A percentile compares a stretch with the other conserved stretches of the same genome.
Evolutionary conservation across 2,888 invertebrate species (phyloP).

Genomic region (Morpho deidamia): DNA sequence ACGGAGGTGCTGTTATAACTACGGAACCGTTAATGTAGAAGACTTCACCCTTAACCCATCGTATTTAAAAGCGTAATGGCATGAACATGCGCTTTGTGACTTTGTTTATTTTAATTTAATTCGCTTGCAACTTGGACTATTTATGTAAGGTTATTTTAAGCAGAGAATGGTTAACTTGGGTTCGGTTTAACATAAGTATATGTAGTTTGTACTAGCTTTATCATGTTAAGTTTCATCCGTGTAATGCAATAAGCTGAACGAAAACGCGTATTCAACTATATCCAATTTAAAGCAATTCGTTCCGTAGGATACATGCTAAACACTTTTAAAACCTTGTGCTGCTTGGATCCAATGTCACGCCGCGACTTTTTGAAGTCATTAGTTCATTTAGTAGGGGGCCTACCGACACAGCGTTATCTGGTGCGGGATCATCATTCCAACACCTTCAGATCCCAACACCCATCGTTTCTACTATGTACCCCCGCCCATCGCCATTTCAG

Average conservation of each 20-base stretch:
- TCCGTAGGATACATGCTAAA: no score
- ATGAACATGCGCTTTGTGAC: constrained; percentile 12
- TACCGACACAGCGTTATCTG: neutral
- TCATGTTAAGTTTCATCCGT: no score
- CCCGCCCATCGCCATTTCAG: no score
- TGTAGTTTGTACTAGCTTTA: neutral
- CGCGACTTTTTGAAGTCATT: neutral
- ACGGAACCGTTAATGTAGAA: neutral
- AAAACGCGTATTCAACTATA: neutral
- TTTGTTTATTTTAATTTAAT: constrained; percentile 10
- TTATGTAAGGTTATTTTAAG: constrained; percentile 6
- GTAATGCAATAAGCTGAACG: neutral
- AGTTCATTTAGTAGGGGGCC: neutral
- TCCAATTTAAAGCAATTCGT: no score
- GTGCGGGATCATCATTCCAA: no score
- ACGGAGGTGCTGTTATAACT: no score
- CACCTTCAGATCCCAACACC: no score
- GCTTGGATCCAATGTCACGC: neutral
- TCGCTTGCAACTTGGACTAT: constrained; percentile 3
- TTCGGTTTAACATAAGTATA: neutral
- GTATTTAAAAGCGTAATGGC: constrained; percentile 7
- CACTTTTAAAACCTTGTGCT: neutral
- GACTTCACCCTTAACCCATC: neutral
- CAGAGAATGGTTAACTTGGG: neutral
- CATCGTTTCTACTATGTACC: no score